phyloP scores from a whole-genome alignment of 2,113 vertebrate species.

The Lepus europaeus region DNA sequence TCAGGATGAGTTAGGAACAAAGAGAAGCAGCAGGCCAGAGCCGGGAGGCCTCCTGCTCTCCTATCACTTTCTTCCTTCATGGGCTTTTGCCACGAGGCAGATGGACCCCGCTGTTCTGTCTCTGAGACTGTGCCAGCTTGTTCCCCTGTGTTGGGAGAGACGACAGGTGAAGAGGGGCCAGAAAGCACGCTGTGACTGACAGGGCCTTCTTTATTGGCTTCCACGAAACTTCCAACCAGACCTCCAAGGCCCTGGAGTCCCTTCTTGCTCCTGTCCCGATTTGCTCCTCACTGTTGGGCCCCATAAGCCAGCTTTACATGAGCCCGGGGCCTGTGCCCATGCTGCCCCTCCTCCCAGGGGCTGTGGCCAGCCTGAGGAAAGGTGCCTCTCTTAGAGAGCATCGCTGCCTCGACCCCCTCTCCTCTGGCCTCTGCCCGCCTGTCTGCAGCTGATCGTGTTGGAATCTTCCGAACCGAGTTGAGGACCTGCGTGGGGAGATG shows the following conservation, averaged over 20 bases:
- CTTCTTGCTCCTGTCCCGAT: too few relatives aligned
- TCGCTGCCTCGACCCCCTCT: not conserved
- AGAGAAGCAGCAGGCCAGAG: fast-evolving
- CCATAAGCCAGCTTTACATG: fast-evolving
- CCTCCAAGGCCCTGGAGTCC: not conserved
- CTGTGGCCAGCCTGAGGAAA: not conserved
- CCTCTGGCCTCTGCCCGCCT: not conserved
- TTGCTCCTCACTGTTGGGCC: not conserved
- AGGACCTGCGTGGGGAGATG: fast-evolving
- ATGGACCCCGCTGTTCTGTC: not conserved
- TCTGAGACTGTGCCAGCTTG: not conserved
- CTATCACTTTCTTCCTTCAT: not conserved
- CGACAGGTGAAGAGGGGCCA: not conserved
- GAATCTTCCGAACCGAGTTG: not conserved
- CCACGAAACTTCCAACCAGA: not conserved
- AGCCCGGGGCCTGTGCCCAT: not conserved
- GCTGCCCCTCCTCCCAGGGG: not conserved
- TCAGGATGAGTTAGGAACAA: not conserved
- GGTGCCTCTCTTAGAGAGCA: fast-evolving
- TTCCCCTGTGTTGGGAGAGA: not conserved
- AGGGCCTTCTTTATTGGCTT: not conserved
- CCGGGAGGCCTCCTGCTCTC: not conserved
- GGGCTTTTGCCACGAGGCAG: not conserved
- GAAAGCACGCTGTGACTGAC: not conserved
- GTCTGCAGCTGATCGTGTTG: not conserved